Conservation (phyloP, 1,140 invertebrate species). For the Zaprionus africanus region DNA sequence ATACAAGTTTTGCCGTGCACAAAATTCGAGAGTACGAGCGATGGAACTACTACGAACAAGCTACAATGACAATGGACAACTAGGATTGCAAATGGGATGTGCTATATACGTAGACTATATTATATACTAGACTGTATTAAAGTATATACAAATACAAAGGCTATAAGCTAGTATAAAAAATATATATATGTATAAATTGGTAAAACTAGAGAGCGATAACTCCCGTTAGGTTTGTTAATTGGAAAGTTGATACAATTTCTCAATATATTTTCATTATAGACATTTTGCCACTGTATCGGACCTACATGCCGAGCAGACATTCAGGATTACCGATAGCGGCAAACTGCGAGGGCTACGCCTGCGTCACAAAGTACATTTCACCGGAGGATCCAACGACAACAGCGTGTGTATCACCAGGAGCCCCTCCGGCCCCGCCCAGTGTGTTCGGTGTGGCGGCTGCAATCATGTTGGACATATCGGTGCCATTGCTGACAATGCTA, state of each 20-base stretch:
- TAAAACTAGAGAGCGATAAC: neutral
- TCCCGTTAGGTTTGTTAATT: neutral
- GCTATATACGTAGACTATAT: conserved; percentile 11
- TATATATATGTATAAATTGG: conserved; percentile 49
- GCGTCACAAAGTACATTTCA: conserved; percentile 78
- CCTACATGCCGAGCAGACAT: conserved; percentile 74
- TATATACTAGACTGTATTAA: conserved; percentile 22
- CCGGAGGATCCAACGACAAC: conserved; percentile 69
- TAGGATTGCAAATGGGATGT: conserved; percentile 63
- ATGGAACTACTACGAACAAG: conserved; percentile 50
- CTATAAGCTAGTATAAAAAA: conserved; percentile 70
- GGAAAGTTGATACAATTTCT: neutral
- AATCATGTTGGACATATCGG: conserved; percentile 64
- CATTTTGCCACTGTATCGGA: conserved; percentile 26
- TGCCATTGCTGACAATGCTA: conserved; percentile 75
- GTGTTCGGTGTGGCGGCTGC: conserved; percentile 37
- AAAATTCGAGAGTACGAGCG: conserved; percentile 63
- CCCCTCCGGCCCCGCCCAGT: conserved; percentile 14
- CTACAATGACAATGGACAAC: conserved; percentile 56
- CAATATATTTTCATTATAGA: neutral
- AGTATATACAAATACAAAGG: conserved; percentile 30
- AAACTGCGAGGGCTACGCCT: conserved; percentile 76
- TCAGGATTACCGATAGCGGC: conserved; percentile 58
- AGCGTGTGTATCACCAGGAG: conserved; percentile 59
- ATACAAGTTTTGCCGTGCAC: conserved; percentile 37